phyloP scores from a whole-genome alignment of 1,140 invertebrate genomes.

The Lamellibrachia luymesi region DNA sequence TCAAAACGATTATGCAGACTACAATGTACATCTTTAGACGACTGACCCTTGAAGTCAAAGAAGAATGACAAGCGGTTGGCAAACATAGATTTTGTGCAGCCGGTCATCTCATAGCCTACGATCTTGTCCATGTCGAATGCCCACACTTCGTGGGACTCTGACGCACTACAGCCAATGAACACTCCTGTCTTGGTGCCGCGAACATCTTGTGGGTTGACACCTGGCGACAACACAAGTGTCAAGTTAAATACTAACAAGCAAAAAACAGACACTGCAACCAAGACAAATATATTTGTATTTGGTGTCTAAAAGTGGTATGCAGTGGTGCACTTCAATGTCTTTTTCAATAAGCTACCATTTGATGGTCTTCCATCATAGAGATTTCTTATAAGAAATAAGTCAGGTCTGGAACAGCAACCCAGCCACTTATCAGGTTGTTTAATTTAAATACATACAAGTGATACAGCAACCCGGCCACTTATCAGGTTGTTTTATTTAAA shows the following conservation, averaged over 20 bases:
- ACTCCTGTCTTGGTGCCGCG: conserved; percentile 84
- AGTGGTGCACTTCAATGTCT: too few species aligned
- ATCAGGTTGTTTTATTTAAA: too few species aligned
- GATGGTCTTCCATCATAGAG: too few species aligned
- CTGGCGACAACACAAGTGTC: conserved; percentile 47
- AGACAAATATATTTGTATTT: background rate
- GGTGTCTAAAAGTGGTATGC: background rate
- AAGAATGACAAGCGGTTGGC: conserved; percentile 92
- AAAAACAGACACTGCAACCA: background rate
- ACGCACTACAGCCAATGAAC: conserved; percentile 82
- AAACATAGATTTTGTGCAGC: conserved; percentile 92
- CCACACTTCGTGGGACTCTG: conserved; percentile 83
- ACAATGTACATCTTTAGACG: background rate
- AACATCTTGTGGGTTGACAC: conserved; percentile 76
- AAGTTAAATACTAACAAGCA: background rate
- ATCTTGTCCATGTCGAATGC: conserved; percentile 60
- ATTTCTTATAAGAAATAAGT: too few species aligned
- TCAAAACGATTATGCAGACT: too few species aligned
- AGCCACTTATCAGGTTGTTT: too few species aligned
- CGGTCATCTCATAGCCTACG: conserved; percentile 89
- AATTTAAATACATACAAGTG: too few species aligned
- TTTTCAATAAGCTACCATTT: too few species aligned
- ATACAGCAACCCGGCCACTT: too few species aligned
- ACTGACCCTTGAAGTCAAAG: conserved; percentile 78
- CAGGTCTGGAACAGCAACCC: too few species aligned